Base-by-base conservation (phyloP, 1,140 invertebrate genomes). In the Galleria mellonella region DNA sequence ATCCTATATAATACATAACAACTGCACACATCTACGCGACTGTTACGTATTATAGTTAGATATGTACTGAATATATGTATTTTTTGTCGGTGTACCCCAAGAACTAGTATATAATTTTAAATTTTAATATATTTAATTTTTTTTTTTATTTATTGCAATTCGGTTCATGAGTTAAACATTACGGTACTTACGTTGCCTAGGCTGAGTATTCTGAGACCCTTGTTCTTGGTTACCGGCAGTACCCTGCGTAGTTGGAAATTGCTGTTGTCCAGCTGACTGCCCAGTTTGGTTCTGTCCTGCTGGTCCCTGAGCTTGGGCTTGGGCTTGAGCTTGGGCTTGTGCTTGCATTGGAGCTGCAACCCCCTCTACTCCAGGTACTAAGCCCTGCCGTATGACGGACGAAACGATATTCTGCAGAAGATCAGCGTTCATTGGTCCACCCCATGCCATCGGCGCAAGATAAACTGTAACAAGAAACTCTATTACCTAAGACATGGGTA, bases 391-490 rank as follows among this genome's bases (percentile, higher is more conserved):
- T 4, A 70, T 52, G 31, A 75, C 46, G 9, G 67, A 61, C 4
- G 55, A 47, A 2, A 71, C 53, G 6, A 75, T 62, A 38, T 66
- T 70, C 17, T 76, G 64, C 1, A 76, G 47, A 2, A 76, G 9
- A 0, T 72, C 69, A 15, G 64, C 55, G 11, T 46, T 60, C 9
- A 57, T 56, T 9, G 61, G 52, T 0, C 51, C 62, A 9, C 47
- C 55, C 54, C 55, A 62, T 3, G 61, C 48, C 55, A 70, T 54
- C 8, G 61, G 62, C n/a, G 60, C 56, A 0, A 69, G 32, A 36
- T 44, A 64, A 12, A 69, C 71, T 73, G 43, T 2, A 51, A 48
- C 39, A 17, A 40, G 45, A 23, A n/a, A n/a, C n/a, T n/a, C n/a
- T n/a, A n/a, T n/a, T n/a, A n/a, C n/a, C n/a, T n/a, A n/a, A n/a